These are phyloP conservation scores for Crocuta crocuta DNA, from an alignment of 2,113 vertebrate species.

Conservation along the genomic window DNA sequence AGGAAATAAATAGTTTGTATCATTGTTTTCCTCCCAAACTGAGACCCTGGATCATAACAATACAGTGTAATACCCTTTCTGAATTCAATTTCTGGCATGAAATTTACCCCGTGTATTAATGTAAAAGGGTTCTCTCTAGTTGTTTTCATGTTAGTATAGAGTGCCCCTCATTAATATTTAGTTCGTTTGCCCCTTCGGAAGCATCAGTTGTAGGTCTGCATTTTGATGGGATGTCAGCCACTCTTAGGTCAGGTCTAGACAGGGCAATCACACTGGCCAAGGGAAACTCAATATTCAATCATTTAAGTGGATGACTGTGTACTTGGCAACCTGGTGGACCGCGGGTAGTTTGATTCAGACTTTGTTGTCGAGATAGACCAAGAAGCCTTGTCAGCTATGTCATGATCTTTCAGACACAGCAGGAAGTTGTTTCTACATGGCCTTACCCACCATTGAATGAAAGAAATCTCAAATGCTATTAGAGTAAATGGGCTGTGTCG, in stretches of 20 bases:
- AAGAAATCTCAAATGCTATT: neutral
- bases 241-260: neutral
- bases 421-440: neutral
- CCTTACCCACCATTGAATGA: neutral
- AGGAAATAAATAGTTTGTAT: neutral
- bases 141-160: neutral
- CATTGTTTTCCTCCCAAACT: constrained; percentile 10
- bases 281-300: neutral
- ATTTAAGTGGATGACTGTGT: neutral
- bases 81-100: neutral
- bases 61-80: neutral
- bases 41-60: neutral
- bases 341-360: neutral
- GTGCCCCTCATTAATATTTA: neutral
- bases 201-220: neutral
- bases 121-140: neutral
- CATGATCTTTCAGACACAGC: neutral
- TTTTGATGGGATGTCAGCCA: neutral
- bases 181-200: neutral
- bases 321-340: neutral
- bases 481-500: neutral
- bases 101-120: neutral
- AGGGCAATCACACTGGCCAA: neutral
- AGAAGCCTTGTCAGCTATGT: neutral
- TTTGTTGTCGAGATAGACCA: neutral